Evolutionary conservation across 1,140 invertebrate species (phyloP).

Genomic region (Drosophila nasuta): DNA sequence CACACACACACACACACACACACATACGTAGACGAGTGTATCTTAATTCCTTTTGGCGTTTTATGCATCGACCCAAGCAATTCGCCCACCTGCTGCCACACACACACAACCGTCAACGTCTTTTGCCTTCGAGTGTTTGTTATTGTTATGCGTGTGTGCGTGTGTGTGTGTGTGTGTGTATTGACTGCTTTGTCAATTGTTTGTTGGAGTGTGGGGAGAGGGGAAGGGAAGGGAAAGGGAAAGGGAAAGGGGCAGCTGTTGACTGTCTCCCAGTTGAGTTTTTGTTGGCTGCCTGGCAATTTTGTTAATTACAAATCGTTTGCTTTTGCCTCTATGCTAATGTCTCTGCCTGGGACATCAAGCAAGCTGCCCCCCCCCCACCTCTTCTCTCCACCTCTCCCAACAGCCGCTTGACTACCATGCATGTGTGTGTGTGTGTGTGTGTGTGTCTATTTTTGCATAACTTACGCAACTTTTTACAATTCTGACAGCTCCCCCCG

Average conservation of each 20-base stretch:
- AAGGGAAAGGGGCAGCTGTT: too few species aligned
- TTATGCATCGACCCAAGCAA: conserved; percentile 65
- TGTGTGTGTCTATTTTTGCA: conserved; percentile 57
- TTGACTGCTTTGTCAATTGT: conserved; percentile 79
- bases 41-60: conserved; percentile 81
- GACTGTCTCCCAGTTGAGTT: too few species aligned
- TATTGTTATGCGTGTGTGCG: conserved; percentile 59
- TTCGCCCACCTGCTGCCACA: conserved; percentile 48
- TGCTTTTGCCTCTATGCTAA: conserved; percentile 72
- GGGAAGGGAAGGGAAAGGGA: too few species aligned
- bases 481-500: conserved; percentile 49
- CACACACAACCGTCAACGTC: conserved; percentile 41
- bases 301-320: conserved; percentile 85
- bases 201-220: conserved; percentile 28
- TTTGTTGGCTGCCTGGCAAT: conserved; percentile 77
- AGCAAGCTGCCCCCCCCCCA: neutral
- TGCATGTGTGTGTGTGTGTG: conserved; percentile 26
- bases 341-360: conserved; percentile 55
- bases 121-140: conserved; percentile 79
- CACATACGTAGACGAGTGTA: conserved; percentile 18
- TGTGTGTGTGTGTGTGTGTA: conserved; percentile 46
- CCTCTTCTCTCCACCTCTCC: neutral
- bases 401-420: conserved; percentile 19
- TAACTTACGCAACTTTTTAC: conserved; percentile 63
- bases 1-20: conserved; percentile 36